Conservation (phyloP, 2,888 invertebrate species). For the Drosophila pseudotalamancana region DNA sequence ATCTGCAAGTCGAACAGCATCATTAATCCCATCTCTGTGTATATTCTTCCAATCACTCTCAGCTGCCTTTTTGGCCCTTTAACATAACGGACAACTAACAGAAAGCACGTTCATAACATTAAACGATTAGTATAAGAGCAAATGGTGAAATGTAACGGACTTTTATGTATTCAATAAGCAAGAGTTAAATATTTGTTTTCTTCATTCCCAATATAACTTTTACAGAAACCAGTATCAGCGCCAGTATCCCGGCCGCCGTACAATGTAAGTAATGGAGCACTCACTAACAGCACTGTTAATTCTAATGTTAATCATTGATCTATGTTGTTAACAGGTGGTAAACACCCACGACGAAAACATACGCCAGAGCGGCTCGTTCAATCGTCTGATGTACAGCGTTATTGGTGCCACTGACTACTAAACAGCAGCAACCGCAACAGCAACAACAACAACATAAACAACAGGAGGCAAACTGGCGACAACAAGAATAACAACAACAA, state of each 20-base stretch:
- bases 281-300: conserved; percentile 6
- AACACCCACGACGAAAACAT: conserved; percentile 90
- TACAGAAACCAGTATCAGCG: conserved; percentile 84
- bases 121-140: conserved; percentile 1
- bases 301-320: conserved; percentile 19
- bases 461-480: conserved; percentile 27
- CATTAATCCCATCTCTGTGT: conserved; percentile 70
- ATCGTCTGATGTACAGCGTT: conserved; percentile 95
- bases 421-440: conserved; percentile 35
- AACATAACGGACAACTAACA: conserved; percentile 53
- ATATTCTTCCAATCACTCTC: conserved; percentile 70
- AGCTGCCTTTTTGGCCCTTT: conserved; percentile 43
- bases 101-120: conserved; percentile 65
- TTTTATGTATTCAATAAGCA: conserved; percentile 6
- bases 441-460: conserved; percentile 28
- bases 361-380: conserved; percentile 96
- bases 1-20: conserved; percentile 55
- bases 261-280: conserved; percentile 80
- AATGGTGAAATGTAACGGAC: neutral
- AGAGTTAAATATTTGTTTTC: conserved; percentile 4
- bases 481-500: conserved; percentile 30
- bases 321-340: conserved; percentile 77
- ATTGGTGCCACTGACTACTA: conserved; percentile 90
- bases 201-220: conserved; percentile 25
- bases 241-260: conserved; percentile 84